phyloP scores from a whole-genome alignment of 2,797 vertebrate genomes.

The Epinephelus coioides region DNA sequence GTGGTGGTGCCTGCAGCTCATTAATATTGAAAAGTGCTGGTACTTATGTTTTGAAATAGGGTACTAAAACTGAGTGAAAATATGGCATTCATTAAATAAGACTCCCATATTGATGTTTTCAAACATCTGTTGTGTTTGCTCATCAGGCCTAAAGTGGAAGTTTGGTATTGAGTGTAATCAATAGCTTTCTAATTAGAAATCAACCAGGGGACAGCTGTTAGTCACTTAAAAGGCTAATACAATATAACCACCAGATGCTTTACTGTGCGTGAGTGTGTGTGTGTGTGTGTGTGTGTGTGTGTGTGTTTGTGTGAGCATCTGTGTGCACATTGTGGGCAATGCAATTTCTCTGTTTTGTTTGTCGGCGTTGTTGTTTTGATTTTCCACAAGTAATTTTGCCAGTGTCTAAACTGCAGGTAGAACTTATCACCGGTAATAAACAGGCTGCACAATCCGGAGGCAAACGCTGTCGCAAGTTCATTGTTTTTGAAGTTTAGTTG shows the following conservation, averaged over 20 bases:
- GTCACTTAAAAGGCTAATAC: conserved; percentile 77
- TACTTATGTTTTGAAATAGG: conserved; percentile 45
- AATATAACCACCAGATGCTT: conserved; percentile 78
- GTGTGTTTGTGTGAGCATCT: conserved; percentile 35
- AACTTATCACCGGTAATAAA: conserved; percentile 43
- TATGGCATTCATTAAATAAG: conserved; percentile 68
- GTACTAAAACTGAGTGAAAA: conserved; percentile 59
- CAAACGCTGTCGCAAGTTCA: neutral
- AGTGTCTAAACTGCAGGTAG: conserved; percentile 34
- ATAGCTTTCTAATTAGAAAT: conserved; percentile 81
- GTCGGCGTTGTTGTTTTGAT: conserved; percentile 33
- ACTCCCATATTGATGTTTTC: conserved; percentile 63
- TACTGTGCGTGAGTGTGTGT: conserved; percentile 9
- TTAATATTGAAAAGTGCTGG: conserved; percentile 49
- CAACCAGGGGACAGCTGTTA: conserved; percentile 77
- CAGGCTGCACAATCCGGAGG: conserved; percentile 30
- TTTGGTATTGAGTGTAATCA: conserved; percentile 78
- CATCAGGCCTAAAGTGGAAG: conserved; percentile 64
- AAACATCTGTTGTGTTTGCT: conserved; percentile 77
- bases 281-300: conserved; percentile 22
- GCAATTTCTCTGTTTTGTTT: conserved; percentile 37
- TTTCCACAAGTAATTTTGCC: conserved; percentile 39
- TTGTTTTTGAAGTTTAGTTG: conserved; percentile 34
- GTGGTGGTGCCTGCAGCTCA: conserved; percentile 25
- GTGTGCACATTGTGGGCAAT: conserved; percentile 22